Percentiles rank a stretch among this genome's conserved stretches.
Conservation (phyloP, 2,797 vertebrate genomes). For the Falco peregrinus region DNA sequence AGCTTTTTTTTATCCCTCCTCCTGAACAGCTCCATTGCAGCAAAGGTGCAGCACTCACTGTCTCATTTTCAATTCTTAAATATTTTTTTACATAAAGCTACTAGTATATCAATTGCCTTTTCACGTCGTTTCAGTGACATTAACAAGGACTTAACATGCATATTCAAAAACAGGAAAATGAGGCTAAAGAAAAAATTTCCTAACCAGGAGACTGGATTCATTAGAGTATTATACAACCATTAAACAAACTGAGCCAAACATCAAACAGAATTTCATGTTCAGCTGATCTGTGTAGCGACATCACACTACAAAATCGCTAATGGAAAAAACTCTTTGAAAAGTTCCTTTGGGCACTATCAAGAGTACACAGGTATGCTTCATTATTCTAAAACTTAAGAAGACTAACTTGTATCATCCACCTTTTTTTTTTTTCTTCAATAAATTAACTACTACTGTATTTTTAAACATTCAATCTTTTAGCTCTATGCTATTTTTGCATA, state of each 20-base stretch:
- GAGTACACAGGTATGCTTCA: neutral
- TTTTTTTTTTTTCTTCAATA: neutral
- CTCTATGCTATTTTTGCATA: neutral
- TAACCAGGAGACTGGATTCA: neutral
- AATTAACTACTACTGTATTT: neutral
- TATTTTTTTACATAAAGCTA: neutral
- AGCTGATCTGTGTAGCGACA: neutral
- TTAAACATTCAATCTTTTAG: neutral
- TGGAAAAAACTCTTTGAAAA: neutral
- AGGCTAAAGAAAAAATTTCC: neutral
- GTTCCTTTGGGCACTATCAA: neutral
- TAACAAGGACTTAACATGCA: neutral
- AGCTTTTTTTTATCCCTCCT: neutral
- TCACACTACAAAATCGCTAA: neutral
- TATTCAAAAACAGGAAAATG: neutral
- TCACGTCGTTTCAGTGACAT: neutral
- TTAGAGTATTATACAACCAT: neutral
- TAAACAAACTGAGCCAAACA: neutral
- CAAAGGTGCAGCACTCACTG: neutral
- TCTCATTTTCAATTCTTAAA: neutral
- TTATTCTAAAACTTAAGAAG: neutral
- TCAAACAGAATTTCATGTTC: neutral
- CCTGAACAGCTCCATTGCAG: neutral
- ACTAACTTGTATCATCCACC: neutral
- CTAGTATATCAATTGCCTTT: neutral